Conservation (phyloP, 2,797 vertebrate species). For the Lindbergichthys nudifrons region DNA sequence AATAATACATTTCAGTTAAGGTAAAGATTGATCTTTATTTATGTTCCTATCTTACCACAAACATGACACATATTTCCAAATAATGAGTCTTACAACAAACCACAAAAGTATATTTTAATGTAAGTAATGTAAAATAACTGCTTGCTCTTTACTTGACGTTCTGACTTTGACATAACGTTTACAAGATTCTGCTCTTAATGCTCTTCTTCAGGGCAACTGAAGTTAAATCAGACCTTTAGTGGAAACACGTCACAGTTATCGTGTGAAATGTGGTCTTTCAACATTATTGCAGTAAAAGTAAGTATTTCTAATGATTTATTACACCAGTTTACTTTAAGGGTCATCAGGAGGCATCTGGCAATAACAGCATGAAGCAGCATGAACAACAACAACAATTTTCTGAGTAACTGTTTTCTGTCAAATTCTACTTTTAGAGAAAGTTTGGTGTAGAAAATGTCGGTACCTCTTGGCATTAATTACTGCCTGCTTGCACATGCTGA, state of each 20-base stretch:
- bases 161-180: not conserved
- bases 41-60: not conserved
- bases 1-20: slow-evolving; percentile 20
- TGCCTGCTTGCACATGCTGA: not conserved
- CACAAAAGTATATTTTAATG: not conserved
- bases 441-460: not conserved
- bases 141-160: not conserved
- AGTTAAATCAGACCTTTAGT: slow-evolving; percentile 39
- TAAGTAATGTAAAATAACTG: not conserved
- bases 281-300: not conserved
- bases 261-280: slow-evolving; percentile 22
- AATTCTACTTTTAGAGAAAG: not conserved
- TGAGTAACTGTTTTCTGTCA: slow-evolving; percentile 1
- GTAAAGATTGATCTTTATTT: slow-evolving; percentile 3
- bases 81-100: not conserved
- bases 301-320: slow-evolving; percentile 21
- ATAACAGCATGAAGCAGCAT: not conserved
- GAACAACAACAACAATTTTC: not conserved
- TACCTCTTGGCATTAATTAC: not conserved
- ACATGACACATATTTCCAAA: not conserved
- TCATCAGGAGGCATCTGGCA: slow-evolving; percentile 24
- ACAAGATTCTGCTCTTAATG: slow-evolving; percentile 21
- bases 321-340: slow-evolving; percentile 23
- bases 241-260: slow-evolving; percentile 33
- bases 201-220: not conserved